A percentile compares a stretch with the other conserved stretches of the same genome.
Conservation (phyloP, 2,113 vertebrate species). For the Anarrhichthys ocellatus region DNA sequence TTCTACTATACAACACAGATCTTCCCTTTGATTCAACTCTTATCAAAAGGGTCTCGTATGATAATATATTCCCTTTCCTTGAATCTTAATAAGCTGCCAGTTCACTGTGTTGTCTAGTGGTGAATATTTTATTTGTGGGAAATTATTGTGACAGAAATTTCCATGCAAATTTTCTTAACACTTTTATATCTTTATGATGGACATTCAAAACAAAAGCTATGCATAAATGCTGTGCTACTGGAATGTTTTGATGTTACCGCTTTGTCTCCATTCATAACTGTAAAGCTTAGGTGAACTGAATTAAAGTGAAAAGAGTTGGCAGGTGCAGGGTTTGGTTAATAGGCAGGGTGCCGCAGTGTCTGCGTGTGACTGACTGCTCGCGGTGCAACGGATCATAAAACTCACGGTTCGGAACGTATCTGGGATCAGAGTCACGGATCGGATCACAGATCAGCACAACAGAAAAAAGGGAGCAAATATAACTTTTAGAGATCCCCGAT, state of each 20-base stretch:
- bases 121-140: not conserved
- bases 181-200: not conserved
- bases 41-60: not conserved
- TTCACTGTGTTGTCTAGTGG: not conserved
- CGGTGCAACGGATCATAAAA: too few relatives aligned
- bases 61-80: not conserved
- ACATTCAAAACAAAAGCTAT: slow-evolving; percentile 1
- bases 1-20: not conserved
- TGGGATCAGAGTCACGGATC: too few relatives aligned
- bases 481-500: too few relatives aligned
- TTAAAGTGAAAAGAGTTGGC: not conserved
- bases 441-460: too few relatives aligned
- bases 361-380: not conserved
- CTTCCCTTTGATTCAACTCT: not conserved
- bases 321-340: not conserved
- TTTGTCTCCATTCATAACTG: not conserved
- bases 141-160: not conserved
- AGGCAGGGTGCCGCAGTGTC: not conserved
- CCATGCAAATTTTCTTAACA: not conserved
- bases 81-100: not conserved
- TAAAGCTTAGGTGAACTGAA: slow-evolving; percentile 15
- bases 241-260: not conserved
- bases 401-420: too few relatives aligned
- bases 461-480: too few relatives aligned
- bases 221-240: not conserved